Base-by-base conservation (phyloP, 2,888 invertebrate species). In the Ochlodes sylvanus region DNA sequence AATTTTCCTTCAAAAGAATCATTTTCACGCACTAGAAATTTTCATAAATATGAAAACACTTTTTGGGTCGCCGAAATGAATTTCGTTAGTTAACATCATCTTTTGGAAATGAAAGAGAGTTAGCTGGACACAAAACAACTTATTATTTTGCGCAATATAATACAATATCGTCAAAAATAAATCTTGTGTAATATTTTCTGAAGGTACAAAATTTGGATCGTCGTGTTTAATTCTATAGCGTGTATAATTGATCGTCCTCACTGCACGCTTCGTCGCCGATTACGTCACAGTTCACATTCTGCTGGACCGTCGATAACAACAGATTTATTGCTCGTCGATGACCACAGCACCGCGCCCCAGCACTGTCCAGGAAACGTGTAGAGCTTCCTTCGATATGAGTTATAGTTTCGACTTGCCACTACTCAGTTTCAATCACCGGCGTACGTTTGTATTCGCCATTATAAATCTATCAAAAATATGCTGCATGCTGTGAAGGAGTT, bases 231-330 rank as follows among this genome's bases (percentile, higher is more conserved):
- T 50, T 58, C 38, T 34, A 17, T 15, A 52, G 52, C 52, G 27
- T 52, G 50, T 34, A 52, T 14, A 65, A 65, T 65, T 15, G 58
- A 65, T 65, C 58, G 15, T 65, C 41, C 65, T 41, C 58, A 17
- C 27, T 32, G 27, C 12, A 65, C 57, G 65, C 41, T 65, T 41
- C 14, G 27, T 5, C 17, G 38, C 9, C 15, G 38, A 57, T 65
- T 47, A 9, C 50, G 50, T 65, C 50, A 65, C 47, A 9, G 19
- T 47, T 17, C 34, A 5, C 44, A 17, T 47, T 65, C 21, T 47
- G 38, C 21, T 27, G 52, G 41, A 50, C n/a, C 21, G 44, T 47
- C 65, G 52, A 65, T 58, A 52, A 52, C 58, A 15, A 17, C 21
- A 38, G 55, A 63, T 56, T 63, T 65, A 52, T 58, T 65, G 52